A percentile compares a stretch with the other conserved stretches of the same genome.
Conservation (phyloP, 2,113 vertebrate genomes). For the Chaetorhynchus papuensis region DNA sequence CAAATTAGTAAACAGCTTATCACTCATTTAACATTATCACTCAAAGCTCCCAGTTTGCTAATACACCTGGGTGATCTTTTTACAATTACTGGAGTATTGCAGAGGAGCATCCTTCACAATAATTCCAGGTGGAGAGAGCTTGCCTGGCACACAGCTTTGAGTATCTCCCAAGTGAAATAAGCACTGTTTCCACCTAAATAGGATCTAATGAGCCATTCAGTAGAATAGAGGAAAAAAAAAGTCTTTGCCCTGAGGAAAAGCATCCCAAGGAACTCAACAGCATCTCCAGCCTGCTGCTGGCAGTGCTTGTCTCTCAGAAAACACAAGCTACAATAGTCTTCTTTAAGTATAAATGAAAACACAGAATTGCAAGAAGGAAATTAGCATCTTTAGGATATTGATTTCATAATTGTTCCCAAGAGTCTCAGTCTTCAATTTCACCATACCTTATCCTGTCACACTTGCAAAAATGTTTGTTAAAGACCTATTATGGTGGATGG, state of each 20-base stretch:
- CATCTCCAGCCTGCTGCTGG: not conserved
- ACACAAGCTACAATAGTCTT: not conserved
- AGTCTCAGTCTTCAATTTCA: not conserved
- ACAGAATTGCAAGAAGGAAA: not conserved
- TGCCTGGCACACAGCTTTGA: not conserved
- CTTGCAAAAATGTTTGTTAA: not conserved
- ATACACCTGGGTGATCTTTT: not conserved
- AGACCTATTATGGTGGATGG: not conserved
- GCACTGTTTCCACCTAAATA: slow-evolving; percentile 4
- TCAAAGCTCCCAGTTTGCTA: not conserved
- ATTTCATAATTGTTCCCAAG: not conserved
- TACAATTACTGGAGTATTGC: not conserved
- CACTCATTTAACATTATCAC: not conserved
- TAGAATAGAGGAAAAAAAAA: not conserved
- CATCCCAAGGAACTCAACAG: not conserved
- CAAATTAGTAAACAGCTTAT: not conserved
- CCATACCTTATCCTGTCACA: not conserved
- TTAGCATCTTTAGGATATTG: not conserved
- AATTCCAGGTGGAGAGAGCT: not conserved
- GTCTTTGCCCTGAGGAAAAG: not conserved
- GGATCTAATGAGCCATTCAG: slow-evolving; percentile 17
- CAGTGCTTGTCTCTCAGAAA: not conserved
- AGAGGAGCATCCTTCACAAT: not conserved
- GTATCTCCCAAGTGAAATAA: not conserved
- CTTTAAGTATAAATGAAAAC: not conserved